Evolutionary conservation across 1,140 invertebrate species (phyloP).

Genomic region (Drosophila subobscura): DNA sequence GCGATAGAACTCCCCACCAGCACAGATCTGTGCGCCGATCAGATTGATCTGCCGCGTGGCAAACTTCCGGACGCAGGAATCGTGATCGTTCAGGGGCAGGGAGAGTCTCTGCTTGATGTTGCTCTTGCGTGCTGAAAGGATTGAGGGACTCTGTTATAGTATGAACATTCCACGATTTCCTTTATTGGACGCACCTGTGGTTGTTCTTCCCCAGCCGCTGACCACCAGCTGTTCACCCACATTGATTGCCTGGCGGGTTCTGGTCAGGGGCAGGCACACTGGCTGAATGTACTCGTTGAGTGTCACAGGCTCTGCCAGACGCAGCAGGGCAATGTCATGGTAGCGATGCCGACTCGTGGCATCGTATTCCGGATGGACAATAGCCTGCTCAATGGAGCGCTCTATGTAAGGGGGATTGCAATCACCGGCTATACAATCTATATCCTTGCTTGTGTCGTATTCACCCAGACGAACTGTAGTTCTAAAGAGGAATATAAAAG

Average conservation of each 20-base stretch:
- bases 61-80: conserved; percentile 84
- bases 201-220: conserved; percentile 89
- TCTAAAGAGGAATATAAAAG: conserved; percentile 52
- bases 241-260: conserved; percentile 56
- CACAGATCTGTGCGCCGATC: conserved; percentile 85
- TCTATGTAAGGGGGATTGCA: conserved; percentile 78
- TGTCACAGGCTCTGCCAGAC: conserved; percentile 88
- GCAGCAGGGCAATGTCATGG: conserved; percentile 91
- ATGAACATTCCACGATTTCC: not conserved
- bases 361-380: conserved; percentile 82
- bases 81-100: conserved; percentile 84
- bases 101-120: conserved; percentile 86
- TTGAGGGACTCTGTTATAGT: not conserved
- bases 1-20: conserved; percentile 86
- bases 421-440: conserved; percentile 84
- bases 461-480: conserved; percentile 86
- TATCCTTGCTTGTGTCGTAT: conserved; percentile 85
- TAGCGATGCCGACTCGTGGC: conserved; percentile 40
- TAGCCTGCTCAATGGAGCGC: conserved; percentile 72
- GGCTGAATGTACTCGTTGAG: conserved; percentile 89
- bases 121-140: conserved; percentile 73
- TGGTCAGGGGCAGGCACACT: conserved; percentile 88
- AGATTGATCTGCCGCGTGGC: conserved; percentile 57
- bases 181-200: conserved; percentile 70
- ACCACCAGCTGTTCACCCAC: conserved; percentile 84